Percentiles rank a stretch among this genome's conserved stretches.
Evolutionary conservation across 1,140 invertebrate species (phyloP).

Genomic region (Branchinecta lindahli): DNA sequence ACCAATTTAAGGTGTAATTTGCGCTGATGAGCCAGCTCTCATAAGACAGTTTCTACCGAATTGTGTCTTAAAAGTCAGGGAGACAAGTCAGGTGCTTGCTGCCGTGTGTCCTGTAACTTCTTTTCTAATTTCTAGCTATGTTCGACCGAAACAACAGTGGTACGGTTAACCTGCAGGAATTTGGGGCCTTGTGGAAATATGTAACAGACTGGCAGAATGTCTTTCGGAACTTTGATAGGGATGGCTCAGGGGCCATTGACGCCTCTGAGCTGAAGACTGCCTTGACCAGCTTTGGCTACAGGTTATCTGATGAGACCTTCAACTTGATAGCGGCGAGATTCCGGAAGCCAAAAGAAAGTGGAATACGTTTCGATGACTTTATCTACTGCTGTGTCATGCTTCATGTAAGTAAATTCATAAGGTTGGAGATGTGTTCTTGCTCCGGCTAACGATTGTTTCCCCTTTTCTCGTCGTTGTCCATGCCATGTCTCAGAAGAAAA

Average conservation of each 20-base stretch:
- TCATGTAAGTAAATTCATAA: constrained; percentile 51
- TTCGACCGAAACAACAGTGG: constrained; percentile 83
- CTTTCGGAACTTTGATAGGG: constrained; percentile 68
- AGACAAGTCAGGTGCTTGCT: no score
- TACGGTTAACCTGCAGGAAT: constrained; percentile 87
- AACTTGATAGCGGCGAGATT: constrained; percentile 75
- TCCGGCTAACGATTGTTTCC: no score
- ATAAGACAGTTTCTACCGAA: no score
- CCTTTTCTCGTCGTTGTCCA: no score
- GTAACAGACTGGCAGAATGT: constrained; percentile 44
- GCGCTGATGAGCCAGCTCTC: no score
- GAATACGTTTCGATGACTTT: constrained; percentile 94
- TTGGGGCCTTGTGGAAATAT: constrained; percentile 91
- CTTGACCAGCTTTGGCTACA: constrained; percentile 72
- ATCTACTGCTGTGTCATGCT: constrained; percentile 89
- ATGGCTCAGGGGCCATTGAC: constrained; percentile 93
- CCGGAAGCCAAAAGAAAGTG: constrained; percentile 74
- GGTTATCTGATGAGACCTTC: constrained; percentile 69
- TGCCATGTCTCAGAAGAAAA: no score
- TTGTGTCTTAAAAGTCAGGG: no score
- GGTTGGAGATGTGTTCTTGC: no score
- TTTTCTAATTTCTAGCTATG: constrained; percentile 53
- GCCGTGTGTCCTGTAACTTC: neutral
- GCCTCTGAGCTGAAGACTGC: constrained; percentile 73
- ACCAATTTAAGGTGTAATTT: no score